Evolutionary conservation across 2,888 invertebrate genomes (phyloP), one percentile per base, ranked within the genome.

Genomic region (Melangyna quadrimaculata): DNA sequence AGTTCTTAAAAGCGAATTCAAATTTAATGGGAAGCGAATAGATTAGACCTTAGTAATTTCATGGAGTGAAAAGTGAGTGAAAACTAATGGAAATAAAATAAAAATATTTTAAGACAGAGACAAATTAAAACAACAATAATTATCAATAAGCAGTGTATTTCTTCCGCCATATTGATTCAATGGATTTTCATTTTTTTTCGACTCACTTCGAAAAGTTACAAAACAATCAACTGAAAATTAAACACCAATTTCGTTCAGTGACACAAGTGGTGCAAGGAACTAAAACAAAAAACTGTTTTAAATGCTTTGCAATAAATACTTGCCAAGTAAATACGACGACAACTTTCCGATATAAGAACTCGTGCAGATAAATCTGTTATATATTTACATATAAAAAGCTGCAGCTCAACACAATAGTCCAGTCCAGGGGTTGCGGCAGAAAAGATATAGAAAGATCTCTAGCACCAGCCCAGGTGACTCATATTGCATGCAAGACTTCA

Each of bases 291-390:
- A 59, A 37, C 19, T n/a, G 10, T 14, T 53, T 57, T 48, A 65
- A 81, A 22, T 48, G 69, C 37, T 32, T n/a, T 55, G 2, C 55
- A 55, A 77, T 1, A 45, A n/a, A n/a, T n/a, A n/a, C n/a, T n/a
- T n/a, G n/a, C n/a, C n/a, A n/a, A n/a, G n/a, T n/a, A n/a, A n/a
- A n/a, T n/a, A n/a, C n/a, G 9, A 12, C 19, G n/a, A 55, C 78
- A 74, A 83, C 78, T 78, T 69, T 78, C 51, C 35, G 78, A 83
- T 59, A 27, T 14, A 29, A 51, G 70, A 43, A 57, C 43, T 78
- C 45, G 51, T 74, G 78, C 74, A 78, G 78, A 78, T 78, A 83
- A 78, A 83, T 78, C 70, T 73, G 55, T 37, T 40, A 61, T 67
- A 48, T 29, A 77, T 78, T 82, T 78, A 69, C 78, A 82, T 82